Evolutionary conservation across 2,113 vertebrate species (phyloP).

Genomic region (Fregata magnificens): DNA sequence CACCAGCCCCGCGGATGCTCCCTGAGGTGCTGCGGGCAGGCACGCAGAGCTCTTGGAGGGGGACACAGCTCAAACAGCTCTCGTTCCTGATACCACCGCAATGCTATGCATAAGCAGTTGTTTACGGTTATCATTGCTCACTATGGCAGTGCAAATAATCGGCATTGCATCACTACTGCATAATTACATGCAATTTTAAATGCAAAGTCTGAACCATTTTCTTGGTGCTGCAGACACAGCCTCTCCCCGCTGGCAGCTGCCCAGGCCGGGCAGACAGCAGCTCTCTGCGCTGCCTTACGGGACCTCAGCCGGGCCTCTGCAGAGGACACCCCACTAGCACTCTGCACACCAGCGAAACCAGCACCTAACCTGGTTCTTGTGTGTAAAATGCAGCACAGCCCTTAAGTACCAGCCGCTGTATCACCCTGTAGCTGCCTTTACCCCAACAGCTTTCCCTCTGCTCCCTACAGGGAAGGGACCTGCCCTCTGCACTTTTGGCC

Average conservation of each 20-base stretch:
- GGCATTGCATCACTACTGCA: neutral
- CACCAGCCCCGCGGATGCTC: neutral
- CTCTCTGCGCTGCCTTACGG: neutral
- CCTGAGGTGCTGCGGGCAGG: neutral
- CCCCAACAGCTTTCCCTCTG: neutral
- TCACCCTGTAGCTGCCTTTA: neutral
- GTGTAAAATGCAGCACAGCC: neutral
- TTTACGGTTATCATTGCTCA: neutral
- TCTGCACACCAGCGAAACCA: neutral
- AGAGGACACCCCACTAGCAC: neutral
- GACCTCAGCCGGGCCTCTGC: neutral
- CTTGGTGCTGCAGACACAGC: too few relatives aligned
- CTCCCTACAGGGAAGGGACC: neutral
- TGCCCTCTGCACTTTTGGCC: neutral
- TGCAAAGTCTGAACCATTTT: neutral
- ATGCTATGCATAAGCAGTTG: neutral
- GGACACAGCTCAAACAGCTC: neutral
- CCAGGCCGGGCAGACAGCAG: neutral
- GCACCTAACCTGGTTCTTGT: neutral
- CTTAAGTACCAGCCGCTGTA: neutral
- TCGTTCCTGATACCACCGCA: neutral
- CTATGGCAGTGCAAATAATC: neutral
- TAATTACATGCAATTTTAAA: neutral
- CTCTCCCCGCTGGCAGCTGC: rapidly evolving
- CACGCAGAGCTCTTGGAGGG: too few relatives aligned